Conservation (phyloP, 2,888 invertebrate genomes). For the Coronaproctus castanopsis region DNA sequence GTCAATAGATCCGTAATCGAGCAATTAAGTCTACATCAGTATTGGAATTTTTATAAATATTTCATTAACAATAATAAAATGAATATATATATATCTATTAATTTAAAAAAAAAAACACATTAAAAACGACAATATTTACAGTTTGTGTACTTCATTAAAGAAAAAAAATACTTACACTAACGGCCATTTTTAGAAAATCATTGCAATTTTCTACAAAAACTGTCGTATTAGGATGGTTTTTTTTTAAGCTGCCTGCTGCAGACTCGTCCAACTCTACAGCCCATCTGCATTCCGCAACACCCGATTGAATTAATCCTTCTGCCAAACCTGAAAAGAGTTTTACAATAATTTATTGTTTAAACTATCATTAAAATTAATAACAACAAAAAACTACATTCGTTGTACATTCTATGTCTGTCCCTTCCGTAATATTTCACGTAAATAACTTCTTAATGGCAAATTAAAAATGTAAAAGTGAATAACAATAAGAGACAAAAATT, state of each 20-base stretch:
- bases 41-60: no score
- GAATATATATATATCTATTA: no score
- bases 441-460: no score
- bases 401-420: no score
- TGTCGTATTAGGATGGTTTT: constrained; percentile 48
- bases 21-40: no score
- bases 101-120: no score
- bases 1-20: no score
- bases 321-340: constrained; percentile 40
- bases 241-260: constrained; percentile 56
- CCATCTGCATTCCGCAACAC: constrained; percentile 50
- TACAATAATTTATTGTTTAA: not conserved
- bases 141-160: not conserved
- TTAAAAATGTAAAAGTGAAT: no score
- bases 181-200: constrained; percentile 40
- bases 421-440: no score
- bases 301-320: constrained; percentile 47
- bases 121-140: not conserved
- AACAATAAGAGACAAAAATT: no score
- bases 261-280: constrained; percentile 59
- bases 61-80: no score
- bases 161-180: constrained; percentile 30
- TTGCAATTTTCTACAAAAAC: constrained; percentile 74
- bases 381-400: constrained; percentile 3
- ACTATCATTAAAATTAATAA: not conserved